Base-by-base conservation (phyloP, 2,888 invertebrate genomes). In the Cistogaster globosa region DNA sequence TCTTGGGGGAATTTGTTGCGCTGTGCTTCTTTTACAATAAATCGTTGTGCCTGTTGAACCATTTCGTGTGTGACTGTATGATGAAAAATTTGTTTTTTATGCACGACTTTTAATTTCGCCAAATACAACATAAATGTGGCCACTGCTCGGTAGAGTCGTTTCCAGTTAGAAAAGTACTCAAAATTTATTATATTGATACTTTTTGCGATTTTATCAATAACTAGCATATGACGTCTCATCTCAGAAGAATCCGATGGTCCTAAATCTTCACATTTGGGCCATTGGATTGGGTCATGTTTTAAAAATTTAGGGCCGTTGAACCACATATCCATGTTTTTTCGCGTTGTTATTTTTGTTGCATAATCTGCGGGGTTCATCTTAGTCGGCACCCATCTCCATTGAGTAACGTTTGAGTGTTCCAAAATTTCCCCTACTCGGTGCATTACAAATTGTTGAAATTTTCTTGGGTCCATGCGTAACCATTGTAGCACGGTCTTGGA, bases 321-420 rank as follows among this genome's bases (percentile, higher is more conserved):
- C 82, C 86, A 87, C 7, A 53, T 36, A 4, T 69, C 48, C 18
- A 11, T 45, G 18, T 79, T 32, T 7, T 63, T 18, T 26, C 26
- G 26, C 26, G 26, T 26, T 26, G 26, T 26, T 26, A 26, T 26
- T 26, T 26, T 26, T 26, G 26, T 26, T 26, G 26, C 26, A 26
- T 26, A 26, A 8, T 86, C 87, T 0, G 79, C 86, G 4, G 77
- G 53, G 55, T 86, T 87, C 36, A 62, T 22, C 42, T 83, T 84
- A 11, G 87, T 80, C 0, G 87, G 81, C n/a, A 85, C 68, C 78
- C 83, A 87, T 18, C n/a, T 77, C 84, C 84, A 84, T 26, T 86
- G 72, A 1, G 9, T 60, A n/a, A 75, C 16, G n/a, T 83, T 81
- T 3, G 82, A 74, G 18, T 60, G 22, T 45, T 87, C 87, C 14